A percentile compares a stretch with the other conserved stretches of the same genome.
Evolutionary conservation across 1,140 invertebrate species (phyloP).

Genomic region (Stenopsyche tienmushanensis): DNA sequence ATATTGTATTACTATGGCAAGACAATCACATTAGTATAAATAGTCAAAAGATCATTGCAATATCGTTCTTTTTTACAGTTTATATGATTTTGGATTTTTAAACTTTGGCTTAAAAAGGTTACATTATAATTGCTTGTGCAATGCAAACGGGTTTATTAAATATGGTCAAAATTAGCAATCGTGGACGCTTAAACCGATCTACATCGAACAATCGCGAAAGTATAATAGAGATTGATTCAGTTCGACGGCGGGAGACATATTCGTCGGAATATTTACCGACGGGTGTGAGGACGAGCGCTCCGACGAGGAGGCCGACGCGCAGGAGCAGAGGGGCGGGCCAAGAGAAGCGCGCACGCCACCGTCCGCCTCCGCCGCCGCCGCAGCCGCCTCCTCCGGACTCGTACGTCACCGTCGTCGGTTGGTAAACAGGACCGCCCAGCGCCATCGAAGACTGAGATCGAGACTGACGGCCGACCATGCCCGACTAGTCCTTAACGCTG

Average conservation of each 20-base stretch:
- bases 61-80: too few species aligned
- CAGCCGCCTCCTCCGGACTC: conserved; percentile 48
- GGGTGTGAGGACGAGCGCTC: not conserved
- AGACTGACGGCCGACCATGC: not conserved
- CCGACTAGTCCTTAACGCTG: not conserved
- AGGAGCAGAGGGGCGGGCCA: conserved; percentile 44
- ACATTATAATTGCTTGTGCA: too few species aligned
- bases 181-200: not conserved
- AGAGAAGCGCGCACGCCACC: not conserved
- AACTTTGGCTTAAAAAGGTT: too few species aligned
- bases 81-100: too few species aligned
- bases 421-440: conserved; percentile 65
- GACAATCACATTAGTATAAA: too few species aligned
- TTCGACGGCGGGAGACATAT: not conserved
- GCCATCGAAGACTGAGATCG: conserved; percentile 53
- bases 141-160: not conserved
- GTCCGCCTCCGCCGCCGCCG: not conserved
- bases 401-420: conserved; percentile 70
- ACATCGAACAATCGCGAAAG: not conserved
- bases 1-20: too few species aligned
- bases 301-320: conserved; percentile 11
- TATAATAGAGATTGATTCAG: not conserved
- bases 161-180: not conserved
- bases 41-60: too few species aligned
- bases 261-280: not conserved